Evolutionary conservation across 2,113 vertebrate genomes (phyloP), one percentile per base, ranked within the genome.

Genomic region (Cervus canadensis): DNA sequence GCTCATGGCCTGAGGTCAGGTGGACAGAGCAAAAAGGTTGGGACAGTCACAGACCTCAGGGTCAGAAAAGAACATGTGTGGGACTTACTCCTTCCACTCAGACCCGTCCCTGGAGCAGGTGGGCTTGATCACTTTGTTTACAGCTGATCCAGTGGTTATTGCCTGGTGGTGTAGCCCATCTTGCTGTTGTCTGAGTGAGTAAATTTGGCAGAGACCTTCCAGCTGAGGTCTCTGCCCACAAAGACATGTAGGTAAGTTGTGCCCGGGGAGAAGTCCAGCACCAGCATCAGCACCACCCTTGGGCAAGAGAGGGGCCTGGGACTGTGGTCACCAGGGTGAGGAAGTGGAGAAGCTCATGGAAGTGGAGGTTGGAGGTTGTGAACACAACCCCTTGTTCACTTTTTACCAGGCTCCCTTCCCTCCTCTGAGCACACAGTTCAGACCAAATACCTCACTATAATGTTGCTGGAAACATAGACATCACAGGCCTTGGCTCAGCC

Each of bases 231-330:
- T 86, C 45, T 28, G 16, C 30, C 60, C 45, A 43, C 5, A 0
- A 11, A 50, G 59, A 45, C 36, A n/a, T 2, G 21, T 11, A 2
- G 30, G 52, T 36, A 33, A 3, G 12, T 82, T 82, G 36, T 26
- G 5, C 54, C 2, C 4, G 4, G 36, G 9, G 19, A 36, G 21
- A 64, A 56, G 64, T 64, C 59, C 33, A n/a, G 54, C 43, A n/a
- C 13, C 0, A 26, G 52, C 30, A 33, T 3, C 0, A 0, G 13
- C 50, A 13, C 59, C 48, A 12, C 3, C 7, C 17, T 1, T 0
- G 5, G 45, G 78, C 45, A 21, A 40, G 28, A 50, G 17, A 21
- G 59, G 7, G 7, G 13, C 21, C 6, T 0, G 14, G 12, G 45
- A 8, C 21, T 3, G 2, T 30, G 21, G 1, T 21, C 2, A 3